phyloP scores from a whole-genome alignment of 1,140 invertebrate genomes.

The Drosophila lacteicornis region DNA sequence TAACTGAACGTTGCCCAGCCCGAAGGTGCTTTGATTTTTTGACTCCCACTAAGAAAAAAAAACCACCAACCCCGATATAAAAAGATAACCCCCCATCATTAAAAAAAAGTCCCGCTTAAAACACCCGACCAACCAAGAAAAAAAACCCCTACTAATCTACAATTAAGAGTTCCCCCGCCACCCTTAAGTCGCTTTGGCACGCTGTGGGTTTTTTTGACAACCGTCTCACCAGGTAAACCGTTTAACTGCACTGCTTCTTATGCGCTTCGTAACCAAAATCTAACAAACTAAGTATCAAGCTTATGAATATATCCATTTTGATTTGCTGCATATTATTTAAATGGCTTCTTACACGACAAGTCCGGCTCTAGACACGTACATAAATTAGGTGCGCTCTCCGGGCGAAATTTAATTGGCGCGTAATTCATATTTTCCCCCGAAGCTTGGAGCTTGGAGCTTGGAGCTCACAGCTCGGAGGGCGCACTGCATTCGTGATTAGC shows the following conservation, averaged over 20 bases:
- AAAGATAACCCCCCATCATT: constrained; percentile 16
- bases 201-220: constrained; percentile 85
- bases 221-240: constrained; percentile 85
- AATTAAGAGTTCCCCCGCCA: constrained; percentile 59
- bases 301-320: constrained; percentile 38
- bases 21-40: constrained; percentile 77
- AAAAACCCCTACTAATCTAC: constrained; percentile 46
- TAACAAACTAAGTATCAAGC: constrained; percentile 24
- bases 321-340: constrained; percentile 48
- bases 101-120: constrained; percentile 58
- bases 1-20: constrained; percentile 66
- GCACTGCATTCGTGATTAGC: constrained; percentile 49
- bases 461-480: constrained; percentile 17
- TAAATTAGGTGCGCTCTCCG: constrained; percentile 27
- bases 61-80: constrained; percentile 27
- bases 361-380: constrained; percentile 19
- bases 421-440: neutral
- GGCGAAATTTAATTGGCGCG: constrained; percentile 12
- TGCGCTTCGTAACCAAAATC: constrained; percentile 71
- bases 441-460: too few relatives aligned
- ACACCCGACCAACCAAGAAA: constrained; percentile 9
- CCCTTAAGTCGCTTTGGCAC: constrained; percentile 87
- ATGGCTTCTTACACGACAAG: constrained; percentile 39
- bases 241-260: constrained; percentile 84
- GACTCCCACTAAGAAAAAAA: constrained; percentile 54